Conservation (phyloP, 1,140 invertebrate species). For the Panulirus ornatus region DNA sequence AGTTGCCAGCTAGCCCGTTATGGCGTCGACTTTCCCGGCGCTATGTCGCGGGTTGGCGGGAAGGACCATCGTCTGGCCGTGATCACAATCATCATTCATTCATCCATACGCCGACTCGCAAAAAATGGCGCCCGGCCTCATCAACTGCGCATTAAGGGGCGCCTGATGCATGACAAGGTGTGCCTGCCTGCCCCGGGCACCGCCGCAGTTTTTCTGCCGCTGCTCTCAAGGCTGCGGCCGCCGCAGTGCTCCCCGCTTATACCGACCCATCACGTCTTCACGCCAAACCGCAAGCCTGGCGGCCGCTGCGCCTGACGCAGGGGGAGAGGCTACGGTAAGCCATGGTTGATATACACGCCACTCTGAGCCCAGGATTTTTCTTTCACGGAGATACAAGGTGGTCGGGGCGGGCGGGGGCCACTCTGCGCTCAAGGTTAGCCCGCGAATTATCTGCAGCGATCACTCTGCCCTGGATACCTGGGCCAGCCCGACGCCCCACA, state of each 20-base stretch:
- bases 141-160: slow-evolving; percentile 24
- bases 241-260: neutral
- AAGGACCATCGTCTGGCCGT: neutral
- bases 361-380: no score
- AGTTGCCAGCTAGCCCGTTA: neutral
- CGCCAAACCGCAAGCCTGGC: neutral
- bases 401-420: no score
- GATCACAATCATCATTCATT: neutral
- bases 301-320: neutral
- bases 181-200: slow-evolving; percentile 6
- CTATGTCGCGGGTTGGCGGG: neutral
- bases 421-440: slow-evolving; percentile 7
- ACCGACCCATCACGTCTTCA: neutral
- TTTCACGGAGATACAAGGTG: no score
- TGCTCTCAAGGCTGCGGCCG: slow-evolving; percentile 21
- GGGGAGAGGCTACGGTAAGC: neutral
- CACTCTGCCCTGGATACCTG: slow-evolving; percentile 25
- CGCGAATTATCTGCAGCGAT: slow-evolving; percentile 29
- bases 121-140: neutral
- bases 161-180: slow-evolving; percentile 29
- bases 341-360: no score
- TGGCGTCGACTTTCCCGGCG: neutral
- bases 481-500: neutral
- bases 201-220: slow-evolving; percentile 10
- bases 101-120: neutral